Conservation (phyloP, 2,113 vertebrate genomes). For the Pelodiscus sinensis region DNA sequence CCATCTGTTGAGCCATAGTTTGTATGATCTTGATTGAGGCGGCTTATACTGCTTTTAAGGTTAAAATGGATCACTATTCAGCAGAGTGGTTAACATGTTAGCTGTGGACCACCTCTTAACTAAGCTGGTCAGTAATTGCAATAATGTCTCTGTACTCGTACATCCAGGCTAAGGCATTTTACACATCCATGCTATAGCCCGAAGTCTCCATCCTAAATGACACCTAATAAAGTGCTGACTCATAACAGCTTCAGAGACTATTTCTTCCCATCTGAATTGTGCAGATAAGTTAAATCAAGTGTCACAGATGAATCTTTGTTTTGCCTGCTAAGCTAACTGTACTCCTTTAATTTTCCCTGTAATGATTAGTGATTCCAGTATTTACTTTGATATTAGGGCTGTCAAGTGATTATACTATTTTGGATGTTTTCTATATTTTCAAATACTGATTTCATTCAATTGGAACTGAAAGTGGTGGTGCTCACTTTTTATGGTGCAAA, state of each 20-base stretch:
- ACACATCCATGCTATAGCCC: background rate
- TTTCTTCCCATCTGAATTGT: accelerated
- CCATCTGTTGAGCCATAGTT: accelerated
- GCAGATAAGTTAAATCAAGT: background rate
- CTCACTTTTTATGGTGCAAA: too few species aligned
- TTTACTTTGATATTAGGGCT: background rate
- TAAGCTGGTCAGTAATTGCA: too few species aligned
- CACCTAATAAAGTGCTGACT: background rate
- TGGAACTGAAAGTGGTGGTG: too few species aligned
- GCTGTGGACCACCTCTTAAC: too few species aligned
- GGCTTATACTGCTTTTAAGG: background rate
- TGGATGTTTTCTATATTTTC: too few species aligned
- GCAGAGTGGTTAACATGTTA: background rate
- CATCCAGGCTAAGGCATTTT: background rate
- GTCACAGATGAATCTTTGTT: background rate
- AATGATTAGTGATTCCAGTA: background rate
- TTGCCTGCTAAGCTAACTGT: background rate
- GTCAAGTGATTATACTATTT: too few species aligned
- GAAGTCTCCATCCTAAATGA: background rate
- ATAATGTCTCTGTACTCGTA: too few species aligned
- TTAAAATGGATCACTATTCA: background rate
- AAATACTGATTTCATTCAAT: too few species aligned
- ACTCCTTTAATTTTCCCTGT: background rate
- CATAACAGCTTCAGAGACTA: accelerated
- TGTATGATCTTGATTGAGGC: background rate